phyloP scores from a whole-genome alignment of 2,888 invertebrate species.

The Tyria jacobaeae region DNA sequence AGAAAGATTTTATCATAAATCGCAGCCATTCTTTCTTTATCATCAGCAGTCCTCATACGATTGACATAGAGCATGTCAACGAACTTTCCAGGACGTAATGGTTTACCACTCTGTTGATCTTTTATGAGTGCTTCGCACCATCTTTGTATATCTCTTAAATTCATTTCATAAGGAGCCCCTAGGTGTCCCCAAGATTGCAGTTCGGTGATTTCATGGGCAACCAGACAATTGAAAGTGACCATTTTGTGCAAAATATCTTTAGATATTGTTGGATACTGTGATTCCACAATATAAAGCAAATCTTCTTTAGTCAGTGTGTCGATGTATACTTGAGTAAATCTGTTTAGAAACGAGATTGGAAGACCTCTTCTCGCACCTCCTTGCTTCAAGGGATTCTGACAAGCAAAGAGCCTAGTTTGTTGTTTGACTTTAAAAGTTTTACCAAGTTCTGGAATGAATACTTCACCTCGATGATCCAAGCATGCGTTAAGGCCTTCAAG shows the following conservation, averaged over 20 bases:
- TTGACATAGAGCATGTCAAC: constrained; percentile 94
- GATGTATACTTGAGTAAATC: constrained; percentile 96
- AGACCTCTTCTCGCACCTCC: constrained; percentile 98
- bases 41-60: constrained; percentile 93
- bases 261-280: constrained; percentile 88
- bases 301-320: constrained; percentile 89
- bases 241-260: constrained; percentile 89
- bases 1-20: constrained; percentile 81
- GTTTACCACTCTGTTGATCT: constrained; percentile 60
- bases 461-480: constrained; percentile 98
- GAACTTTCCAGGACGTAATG: constrained; percentile 85
- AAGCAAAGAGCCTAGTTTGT: constrained; percentile 96
- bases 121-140: constrained; percentile 94
- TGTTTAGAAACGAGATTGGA: constrained; percentile 98
- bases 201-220: constrained; percentile 88
- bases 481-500: constrained; percentile 99
- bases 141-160: constrained; percentile 96
- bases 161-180: constrained; percentile 99
- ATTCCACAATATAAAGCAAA: constrained; percentile 88
- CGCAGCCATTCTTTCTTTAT: constrained; percentile 90
- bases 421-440: constrained; percentile 92
- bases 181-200: constrained; percentile 90
- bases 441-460: constrained; percentile 97
- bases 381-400: constrained; percentile 98
- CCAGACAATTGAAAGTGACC: constrained; percentile 91